Percentiles rank a stretch among this genome's conserved stretches.
Evolutionary conservation across 2,797 vertebrate genomes (phyloP).

Genomic region (Vultur gryphus): DNA sequence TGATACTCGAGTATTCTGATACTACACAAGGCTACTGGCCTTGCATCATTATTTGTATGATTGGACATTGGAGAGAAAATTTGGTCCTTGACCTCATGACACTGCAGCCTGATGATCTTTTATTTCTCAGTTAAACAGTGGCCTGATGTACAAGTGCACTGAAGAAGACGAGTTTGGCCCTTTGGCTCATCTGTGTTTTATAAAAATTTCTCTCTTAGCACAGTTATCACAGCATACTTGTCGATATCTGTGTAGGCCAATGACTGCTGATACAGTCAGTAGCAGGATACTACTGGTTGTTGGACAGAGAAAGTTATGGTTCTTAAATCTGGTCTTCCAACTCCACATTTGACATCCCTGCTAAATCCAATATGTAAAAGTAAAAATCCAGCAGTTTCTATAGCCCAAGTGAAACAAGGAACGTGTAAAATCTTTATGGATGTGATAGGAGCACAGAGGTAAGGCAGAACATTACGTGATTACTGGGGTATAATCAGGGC

Average conservation of each 20-base stretch:
- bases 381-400: not conserved
- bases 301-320: not conserved
- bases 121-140: not conserved
- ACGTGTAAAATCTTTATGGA: not conserved
- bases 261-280: not conserved
- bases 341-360: not conserved
- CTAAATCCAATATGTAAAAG: not conserved
- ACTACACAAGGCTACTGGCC: not conserved
- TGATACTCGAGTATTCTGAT: not conserved
- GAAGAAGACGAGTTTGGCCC: not conserved
- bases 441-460: not conserved
- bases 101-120: not conserved
- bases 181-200: not conserved
- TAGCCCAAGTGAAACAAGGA: not conserved
- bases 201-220: not conserved
- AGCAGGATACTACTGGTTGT: not conserved
- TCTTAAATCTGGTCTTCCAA: not conserved
- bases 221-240: accelerated
- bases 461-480: not conserved
- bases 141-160: not conserved
- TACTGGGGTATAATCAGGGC: not conserved
- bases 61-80: not conserved
- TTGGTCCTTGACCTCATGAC: not conserved
- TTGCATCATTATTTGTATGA: not conserved
- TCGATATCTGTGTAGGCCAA: not conserved